These are phyloP conservation scores for Notechis scutatus DNA, from an alignment of 2,113 vertebrate species.

Conservation along the genomic window DNA sequence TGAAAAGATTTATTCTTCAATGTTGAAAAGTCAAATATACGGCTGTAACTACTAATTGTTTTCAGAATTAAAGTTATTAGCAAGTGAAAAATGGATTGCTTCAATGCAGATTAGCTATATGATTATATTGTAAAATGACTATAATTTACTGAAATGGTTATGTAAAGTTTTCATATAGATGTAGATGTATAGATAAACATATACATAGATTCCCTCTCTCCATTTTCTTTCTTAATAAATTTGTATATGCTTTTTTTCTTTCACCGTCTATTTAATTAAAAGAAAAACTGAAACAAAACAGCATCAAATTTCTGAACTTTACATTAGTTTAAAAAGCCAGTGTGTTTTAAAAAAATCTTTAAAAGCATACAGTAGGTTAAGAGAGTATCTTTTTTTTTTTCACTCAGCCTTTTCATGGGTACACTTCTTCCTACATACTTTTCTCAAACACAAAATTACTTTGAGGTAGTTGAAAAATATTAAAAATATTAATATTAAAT, in stretches of 20 bases:
- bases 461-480: not conserved
- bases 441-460: not conserved
- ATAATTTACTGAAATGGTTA: not conserved
- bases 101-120: not conserved
- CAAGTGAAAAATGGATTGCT: not conserved
- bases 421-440: not conserved
- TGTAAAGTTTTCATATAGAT: not conserved
- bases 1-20: not conserved
- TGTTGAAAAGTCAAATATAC: not conserved
- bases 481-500: not conserved
- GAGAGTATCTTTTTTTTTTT: not conserved
- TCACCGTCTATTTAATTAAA: not conserved
- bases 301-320: not conserved
- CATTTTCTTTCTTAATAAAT: not conserved
- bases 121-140: not conserved
- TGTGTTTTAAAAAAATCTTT: not conserved
- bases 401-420: not conserved
- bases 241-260: not conserved
- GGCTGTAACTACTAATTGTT: not conserved
- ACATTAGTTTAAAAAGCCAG: not conserved
- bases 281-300: not conserved
- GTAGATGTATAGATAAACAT: not conserved
- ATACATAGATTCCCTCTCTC: not conserved
- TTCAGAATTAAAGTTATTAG: not conserved
- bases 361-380: not conserved